Percentiles rank a stretch among this genome's conserved stretches.
Conservation (phyloP, 2,113 vertebrate genomes). For the Perca schrenkii region DNA sequence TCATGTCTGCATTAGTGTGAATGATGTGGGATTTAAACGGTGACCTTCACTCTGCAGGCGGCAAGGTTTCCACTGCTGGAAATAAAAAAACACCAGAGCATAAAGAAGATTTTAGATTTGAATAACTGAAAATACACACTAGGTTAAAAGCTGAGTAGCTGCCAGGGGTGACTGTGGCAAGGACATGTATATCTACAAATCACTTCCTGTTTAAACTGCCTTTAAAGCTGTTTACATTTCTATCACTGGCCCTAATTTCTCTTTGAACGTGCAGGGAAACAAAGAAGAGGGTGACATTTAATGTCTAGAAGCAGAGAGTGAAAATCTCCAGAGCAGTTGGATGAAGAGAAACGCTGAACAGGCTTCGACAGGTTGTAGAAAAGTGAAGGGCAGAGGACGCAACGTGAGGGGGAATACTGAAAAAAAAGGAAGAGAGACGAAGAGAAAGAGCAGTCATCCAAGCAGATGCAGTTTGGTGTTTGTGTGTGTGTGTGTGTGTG, state of each 20-base stretch:
- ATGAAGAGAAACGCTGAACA: neutral
- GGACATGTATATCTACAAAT: slow-evolving; percentile 39
- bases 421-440: neutral
- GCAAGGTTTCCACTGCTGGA: slow-evolving; percentile 26
- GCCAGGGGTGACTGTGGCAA: slow-evolving; percentile 24
- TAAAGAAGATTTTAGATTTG: slow-evolving; percentile 37
- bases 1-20: slow-evolving; percentile 26
- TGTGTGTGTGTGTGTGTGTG: slow-evolving; percentile 38
- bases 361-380: slow-evolving; percentile 27
- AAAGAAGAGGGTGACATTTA: slow-evolving; percentile 9
- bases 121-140: slow-evolving; percentile 44
- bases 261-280: neutral
- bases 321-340: slow-evolving; percentile 1
- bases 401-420: slow-evolving; percentile 18
- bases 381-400: neutral
- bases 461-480: slow-evolving; percentile 12
- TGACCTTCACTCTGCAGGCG: slow-evolving; percentile 52
- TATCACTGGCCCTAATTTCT: slow-evolving; percentile 4
- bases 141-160: slow-evolving; percentile 27
- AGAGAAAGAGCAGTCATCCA: slow-evolving; percentile 20
- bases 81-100: slow-evolving; percentile 22
- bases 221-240: slow-evolving; percentile 16
- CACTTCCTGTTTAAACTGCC: slow-evolving; percentile 63
- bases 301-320: neutral
- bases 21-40: slow-evolving; percentile 47